These are phyloP conservation scores for Aelia acuminata DNA, from an alignment of 2,888 invertebrate species.

Conservation along the genomic window DNA sequence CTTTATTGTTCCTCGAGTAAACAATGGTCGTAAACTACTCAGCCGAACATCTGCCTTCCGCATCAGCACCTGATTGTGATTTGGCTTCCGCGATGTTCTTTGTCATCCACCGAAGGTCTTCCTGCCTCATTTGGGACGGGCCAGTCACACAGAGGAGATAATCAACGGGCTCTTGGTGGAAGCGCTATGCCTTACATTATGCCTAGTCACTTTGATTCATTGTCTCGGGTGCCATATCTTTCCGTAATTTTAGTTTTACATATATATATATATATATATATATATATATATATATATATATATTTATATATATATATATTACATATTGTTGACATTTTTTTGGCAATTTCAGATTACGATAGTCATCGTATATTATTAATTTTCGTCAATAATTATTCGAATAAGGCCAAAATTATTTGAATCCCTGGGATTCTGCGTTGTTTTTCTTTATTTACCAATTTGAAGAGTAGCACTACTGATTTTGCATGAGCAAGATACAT, in stretches of 20 bases:
- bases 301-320: neutral
- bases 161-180: neutral
- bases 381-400: neutral
- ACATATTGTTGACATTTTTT: neutral
- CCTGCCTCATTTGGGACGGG: conserved; percentile 13
- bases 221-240: neutral
- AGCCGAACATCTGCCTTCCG: neutral
- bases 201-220: neutral
- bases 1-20: neutral
- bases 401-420: neutral
- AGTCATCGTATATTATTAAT: neutral
- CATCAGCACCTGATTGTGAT: neutral
- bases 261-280: no score
- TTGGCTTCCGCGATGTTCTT: neutral
- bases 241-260: neutral
- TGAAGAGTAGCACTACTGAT: no score
- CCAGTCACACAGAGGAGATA: neutral
- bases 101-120: neutral
- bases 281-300: no score
- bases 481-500: no score
- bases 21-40: neutral
- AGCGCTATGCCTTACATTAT: neutral
- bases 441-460: no score
- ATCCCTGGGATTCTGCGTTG: neutral
- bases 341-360: neutral